Percentiles rank a stretch among this genome's conserved stretches.
Evolutionary conservation across 2,888 invertebrate genomes (phyloP).

Genomic region (Diloba caeruleocephala): DNA sequence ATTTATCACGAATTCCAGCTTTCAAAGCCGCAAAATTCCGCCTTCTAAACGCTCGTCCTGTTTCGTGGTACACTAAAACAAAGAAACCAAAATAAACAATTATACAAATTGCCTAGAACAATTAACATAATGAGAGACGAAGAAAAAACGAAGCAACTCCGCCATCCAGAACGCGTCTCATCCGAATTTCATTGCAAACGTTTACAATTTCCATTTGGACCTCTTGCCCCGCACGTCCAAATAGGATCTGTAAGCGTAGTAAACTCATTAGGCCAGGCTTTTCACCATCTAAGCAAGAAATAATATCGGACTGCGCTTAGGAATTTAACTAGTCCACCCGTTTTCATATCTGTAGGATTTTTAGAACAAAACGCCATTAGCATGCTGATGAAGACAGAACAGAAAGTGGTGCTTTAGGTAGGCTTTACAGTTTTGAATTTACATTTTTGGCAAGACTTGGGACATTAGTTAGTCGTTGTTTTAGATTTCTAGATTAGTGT

Average conservation of each 20-base stretch:
- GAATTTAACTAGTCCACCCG: conserved; percentile 32
- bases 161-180: conserved; percentile 38
- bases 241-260: conserved; percentile 67
- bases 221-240: conserved; percentile 34
- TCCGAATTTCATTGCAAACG: conserved; percentile 60
- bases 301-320: conserved; percentile 62
- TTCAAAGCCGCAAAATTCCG: background rate
- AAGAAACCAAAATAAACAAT: conserved; percentile 33
- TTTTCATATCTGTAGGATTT: conserved; percentile 39
- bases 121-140: conserved; percentile 48
- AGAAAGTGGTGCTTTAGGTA: background rate
- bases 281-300: conserved; percentile 56
- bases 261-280: conserved; percentile 69
- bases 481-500: background rate
- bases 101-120: conserved; percentile 40
- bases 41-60: conserved; percentile 8
- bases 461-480: background rate
- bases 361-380: conserved; percentile 42
- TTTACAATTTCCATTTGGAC: conserved; percentile 57
- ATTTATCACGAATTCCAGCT: conserved; percentile 8
- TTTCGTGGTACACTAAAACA: conserved; percentile 19
- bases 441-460: conserved; percentile 29
- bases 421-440: conserved; percentile 43
- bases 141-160: conserved; percentile 25
- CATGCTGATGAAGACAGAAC: conserved; percentile 48